Conservation (phyloP, 2,888 invertebrate genomes). For the Gymnosoma rotundatum region DNA sequence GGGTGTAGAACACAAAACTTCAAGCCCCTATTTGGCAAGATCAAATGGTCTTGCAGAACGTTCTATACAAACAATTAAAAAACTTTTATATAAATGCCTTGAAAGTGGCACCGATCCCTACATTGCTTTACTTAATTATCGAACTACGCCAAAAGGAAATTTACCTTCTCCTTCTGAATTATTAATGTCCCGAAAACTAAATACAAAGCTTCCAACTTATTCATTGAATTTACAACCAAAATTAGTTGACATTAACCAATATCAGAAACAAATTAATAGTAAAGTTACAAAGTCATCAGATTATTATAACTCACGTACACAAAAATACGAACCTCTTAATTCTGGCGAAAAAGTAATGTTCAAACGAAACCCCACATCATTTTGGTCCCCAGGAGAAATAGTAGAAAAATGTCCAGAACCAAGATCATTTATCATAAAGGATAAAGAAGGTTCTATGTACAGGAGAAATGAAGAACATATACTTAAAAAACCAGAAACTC, state of each 20-base stretch:
- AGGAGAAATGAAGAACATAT: conserved; percentile 39
- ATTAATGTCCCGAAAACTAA: conserved; percentile 2
- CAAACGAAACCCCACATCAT: conserved; percentile 38
- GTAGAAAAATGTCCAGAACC: conserved; percentile 18
- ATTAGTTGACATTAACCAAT: conserved; percentile 7
- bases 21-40: conserved; percentile 20
- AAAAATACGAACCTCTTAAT: conserved; percentile 4
- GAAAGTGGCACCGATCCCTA: conserved; percentile 33
- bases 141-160: conserved; percentile 29
- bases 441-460: conserved; percentile 32
- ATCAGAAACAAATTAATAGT: conserved; percentile 11
- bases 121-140: conserved; percentile 11
- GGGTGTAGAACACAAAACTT: background rate
- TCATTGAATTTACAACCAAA: conserved; percentile 8
- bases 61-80: conserved; percentile 42
- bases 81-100: conserved; percentile 28
- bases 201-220: background rate
- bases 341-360: conserved; percentile 34
- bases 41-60: conserved; percentile 41
- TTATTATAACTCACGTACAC: conserved; percentile 10
- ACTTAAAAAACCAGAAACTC: conserved; percentile 3
- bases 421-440: conserved; percentile 38
- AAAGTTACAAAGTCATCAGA: conserved; percentile 29
- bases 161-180: background rate
- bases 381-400: conserved; percentile 50